Percentiles rank a stretch among this genome's conserved stretches.
Conservation (phyloP, 2,113 vertebrate species). For the Nannobrachium achirus region DNA sequence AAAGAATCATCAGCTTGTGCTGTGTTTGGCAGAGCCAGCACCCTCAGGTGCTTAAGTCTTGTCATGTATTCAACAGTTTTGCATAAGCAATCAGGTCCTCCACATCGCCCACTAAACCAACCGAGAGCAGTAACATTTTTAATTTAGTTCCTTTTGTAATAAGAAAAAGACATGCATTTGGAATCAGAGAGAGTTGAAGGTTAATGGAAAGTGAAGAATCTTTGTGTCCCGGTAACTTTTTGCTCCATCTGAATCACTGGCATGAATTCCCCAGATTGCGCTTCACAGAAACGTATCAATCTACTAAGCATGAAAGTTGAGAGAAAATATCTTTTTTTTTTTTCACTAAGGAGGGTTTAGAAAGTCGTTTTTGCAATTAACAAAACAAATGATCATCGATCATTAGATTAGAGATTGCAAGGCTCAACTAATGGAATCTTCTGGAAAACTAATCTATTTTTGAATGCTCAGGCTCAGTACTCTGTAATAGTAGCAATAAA, state of each 20-base stretch:
- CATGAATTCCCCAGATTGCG: constrained; percentile 12
- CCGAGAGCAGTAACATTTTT: constrained; percentile 51
- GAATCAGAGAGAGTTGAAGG: constrained; percentile 10
- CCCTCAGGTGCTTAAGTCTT: constrained; percentile 48
- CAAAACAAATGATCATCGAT: not conserved
- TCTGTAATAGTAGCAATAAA: no score
- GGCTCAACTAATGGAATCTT: constrained; percentile 14
- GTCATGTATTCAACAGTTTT: constrained; percentile 58
- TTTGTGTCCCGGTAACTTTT: not conserved
- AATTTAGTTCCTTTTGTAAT: constrained; percentile 52
- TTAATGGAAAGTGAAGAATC: constrained; percentile 32
- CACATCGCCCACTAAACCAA: constrained; percentile 64
- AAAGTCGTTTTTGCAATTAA: not conserved
- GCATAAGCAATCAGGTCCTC: constrained; percentile 63
- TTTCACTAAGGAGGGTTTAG: constrained; percentile 6
- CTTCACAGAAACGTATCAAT: not conserved
- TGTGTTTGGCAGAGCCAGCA: constrained; percentile 46
- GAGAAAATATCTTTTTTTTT: not conserved
- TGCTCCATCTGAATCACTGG: constrained; percentile 32
- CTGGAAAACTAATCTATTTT: constrained; percentile 14
- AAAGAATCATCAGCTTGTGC: constrained; percentile 57
- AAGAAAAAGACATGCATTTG: constrained; percentile 34
- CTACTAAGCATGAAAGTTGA: not conserved
- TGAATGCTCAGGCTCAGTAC: not conserved
- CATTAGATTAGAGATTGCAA: not conserved